Base-by-base conservation (phyloP, 2,113 vertebrate species). In the Epinephelus moara region DNA sequence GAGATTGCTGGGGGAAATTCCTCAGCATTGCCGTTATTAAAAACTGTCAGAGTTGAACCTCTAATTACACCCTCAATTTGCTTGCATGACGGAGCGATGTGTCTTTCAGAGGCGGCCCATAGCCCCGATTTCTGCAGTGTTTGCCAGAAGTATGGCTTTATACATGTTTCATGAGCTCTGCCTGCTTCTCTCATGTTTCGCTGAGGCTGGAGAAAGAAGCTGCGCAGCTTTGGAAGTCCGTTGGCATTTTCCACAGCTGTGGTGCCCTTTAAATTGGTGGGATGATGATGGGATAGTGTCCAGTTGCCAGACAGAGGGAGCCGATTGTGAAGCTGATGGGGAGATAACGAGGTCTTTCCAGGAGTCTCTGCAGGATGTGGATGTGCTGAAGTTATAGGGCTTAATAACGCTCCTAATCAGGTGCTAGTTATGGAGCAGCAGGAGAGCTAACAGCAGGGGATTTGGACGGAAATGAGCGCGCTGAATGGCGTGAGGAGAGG, bases 321-420 rank as follows among this genome's bases (percentile, higher is more conserved):
- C 18, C 10, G 1, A 23, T 25, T 30, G 73, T 49, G 50, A 78
- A 49, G 50, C 62, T 88, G 90, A 92, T 70, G 85, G 74, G 75
- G 37, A 72, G 82, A 90, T 93, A 94, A 93, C 45, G 33, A 92
- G 85, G 72, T 83, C 57, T 84, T 62, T 83, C 69, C 63, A 19
- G 72, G 70, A 50, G 72, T 56, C 79, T 60, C 71, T 55, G 85
- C 73, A 75, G 87, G 82, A 87, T 70, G 68, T 57, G 67, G 74
- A 82, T 70, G 75, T 75, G 85, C 70, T 66, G 70, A 74, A 62
- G 77, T 47, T 30, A 60, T 64, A 23, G 49, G 30, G 42, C 21
- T 88, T 79, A 75, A 83, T 88, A 84, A 84, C 56, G 23, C 63
- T 71, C 83, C 83, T 90, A 91, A 91, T 90, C 84, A 91, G 78